Evolutionary conservation across 1,140 invertebrate species (phyloP), one percentile per base, ranked within the genome.

Genomic region (Ceratosolen fusciceps): DNA sequence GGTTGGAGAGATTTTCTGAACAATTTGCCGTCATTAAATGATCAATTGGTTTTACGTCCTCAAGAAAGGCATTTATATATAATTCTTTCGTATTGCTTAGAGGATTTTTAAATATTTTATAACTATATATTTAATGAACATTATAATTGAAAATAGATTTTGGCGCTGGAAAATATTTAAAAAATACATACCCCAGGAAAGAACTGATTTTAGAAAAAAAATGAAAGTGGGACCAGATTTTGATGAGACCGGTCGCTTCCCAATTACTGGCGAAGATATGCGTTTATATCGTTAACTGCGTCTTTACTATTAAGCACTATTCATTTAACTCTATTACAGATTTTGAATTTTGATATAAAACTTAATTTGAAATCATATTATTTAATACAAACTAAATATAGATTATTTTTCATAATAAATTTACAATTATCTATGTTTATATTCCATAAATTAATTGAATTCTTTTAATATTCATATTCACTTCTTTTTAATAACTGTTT

Each of bases 141-240:
- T 24, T 54, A 68, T 74, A 43, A 72, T 49, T 72, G 29, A 24
- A 77, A 52, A 70, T 34, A 82, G 82, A 72, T 81, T 47, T 70
- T 83, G 80, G 80, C 68, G 65, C 19, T 83, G 77, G 73, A 79
- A 83, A 74, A 79, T 43, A 12, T 83, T 77, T 49, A 76, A 72
- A 73, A 81, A 77, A 58, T 83, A 83, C 39, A 43, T 56, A 43
- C 73, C 74, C 4, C 43, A 79, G 43, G 73, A 79, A 81, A 71
- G 58, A n/a, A 81, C 58, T 8, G 14, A 81, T 77, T 77, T 81
- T 79, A 47, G 74, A 58, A 81, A 83, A 81, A 79, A 39, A 31
- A 81, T 81, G 80, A 73, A 58, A 74, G 49, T 26, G 31, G 82
- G 77, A n/a, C 77, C 77, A 29, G 54, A 74, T 60, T 49, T 79